A percentile compares a stretch with the other conserved stretches of the same genome.
Evolutionary conservation across 1,140 invertebrate species (phyloP).

Genomic region (Epicauta chinensis): DNA sequence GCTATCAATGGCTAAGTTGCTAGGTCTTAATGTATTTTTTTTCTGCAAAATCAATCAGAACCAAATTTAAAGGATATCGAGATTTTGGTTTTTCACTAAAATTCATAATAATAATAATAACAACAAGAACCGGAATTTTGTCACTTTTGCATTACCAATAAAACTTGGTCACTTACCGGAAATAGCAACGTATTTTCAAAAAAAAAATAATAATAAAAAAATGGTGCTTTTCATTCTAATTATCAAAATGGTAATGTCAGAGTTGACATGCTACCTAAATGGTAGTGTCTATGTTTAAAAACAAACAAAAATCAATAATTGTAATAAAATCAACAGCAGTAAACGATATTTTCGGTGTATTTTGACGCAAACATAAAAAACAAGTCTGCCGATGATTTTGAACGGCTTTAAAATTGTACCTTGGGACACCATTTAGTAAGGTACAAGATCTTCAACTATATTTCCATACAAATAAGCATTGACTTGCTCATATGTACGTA

Average conservation of each 20-base stretch:
- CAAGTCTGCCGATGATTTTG: slow-evolving; percentile 1
- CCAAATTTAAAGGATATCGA: slow-evolving; percentile 28
- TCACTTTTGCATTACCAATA: slow-evolving; percentile 28
- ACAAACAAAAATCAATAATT: no score
- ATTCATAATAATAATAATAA: slow-evolving; percentile 6
- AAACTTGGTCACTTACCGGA: slow-evolving; percentile 28
- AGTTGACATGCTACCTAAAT: slow-evolving; percentile 23
- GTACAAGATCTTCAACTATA: slow-evolving; percentile 1
- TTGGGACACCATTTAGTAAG: neutral
- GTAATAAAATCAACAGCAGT: neutral
- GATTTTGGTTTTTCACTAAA: slow-evolving; percentile 11
- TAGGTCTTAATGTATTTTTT: slow-evolving; percentile 39
- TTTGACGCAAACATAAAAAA: neutral
- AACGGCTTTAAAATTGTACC: slow-evolving; percentile 9
- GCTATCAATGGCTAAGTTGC: slow-evolving; percentile 31
- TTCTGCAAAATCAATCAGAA: neutral
- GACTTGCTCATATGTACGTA: slow-evolving; percentile 6
- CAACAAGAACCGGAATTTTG: slow-evolving; percentile 7
- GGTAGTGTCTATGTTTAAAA: slow-evolving; percentile 12
- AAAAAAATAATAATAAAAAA: no score
- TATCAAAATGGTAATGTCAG: slow-evolving; percentile 27
- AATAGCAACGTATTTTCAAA: slow-evolving; percentile 21
- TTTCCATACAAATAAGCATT: slow-evolving; percentile 7
- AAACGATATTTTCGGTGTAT: slow-evolving; percentile 10
- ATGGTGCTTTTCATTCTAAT: slow-evolving; percentile 35